Conservation (phyloP, 2,113 vertebrate species). For the Mobula birostris region DNA sequence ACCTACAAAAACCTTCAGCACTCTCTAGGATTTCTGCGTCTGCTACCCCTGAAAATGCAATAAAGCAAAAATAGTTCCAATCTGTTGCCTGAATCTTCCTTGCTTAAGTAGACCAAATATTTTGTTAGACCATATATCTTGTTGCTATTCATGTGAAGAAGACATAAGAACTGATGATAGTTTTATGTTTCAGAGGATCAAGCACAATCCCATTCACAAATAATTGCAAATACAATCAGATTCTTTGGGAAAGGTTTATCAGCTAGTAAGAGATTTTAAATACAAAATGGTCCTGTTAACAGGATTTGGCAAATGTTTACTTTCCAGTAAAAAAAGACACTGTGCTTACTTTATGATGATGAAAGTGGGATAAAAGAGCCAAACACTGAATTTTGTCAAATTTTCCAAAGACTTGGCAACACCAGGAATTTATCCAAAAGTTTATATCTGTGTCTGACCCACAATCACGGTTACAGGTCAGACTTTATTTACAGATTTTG, state of each 20-base stretch:
- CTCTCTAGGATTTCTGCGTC: background rate
- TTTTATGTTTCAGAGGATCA: background rate
- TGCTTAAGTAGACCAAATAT: background rate
- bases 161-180: background rate
- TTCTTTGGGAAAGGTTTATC: background rate
- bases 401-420: background rate
- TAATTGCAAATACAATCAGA: background rate
- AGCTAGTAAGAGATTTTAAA: background rate
- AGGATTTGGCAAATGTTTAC: background rate
- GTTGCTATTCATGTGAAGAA: background rate
- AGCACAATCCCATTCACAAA: background rate
- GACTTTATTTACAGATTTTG: background rate
- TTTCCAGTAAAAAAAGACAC: too few species aligned
- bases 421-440: background rate
- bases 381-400: background rate
- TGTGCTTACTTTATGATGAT: background rate
- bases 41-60: background rate
- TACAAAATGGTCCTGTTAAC: background rate
- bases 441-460: background rate
- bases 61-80: background rate
- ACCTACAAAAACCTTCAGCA: background rate
- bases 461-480: background rate
- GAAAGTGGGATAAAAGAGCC: background rate
- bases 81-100: background rate
- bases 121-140: background rate